A percentile compares a stretch with the other conserved stretches of the same genome.
Evolutionary conservation across 1,140 invertebrate species (phyloP).

Genomic region (Mamestra configurata): DNA sequence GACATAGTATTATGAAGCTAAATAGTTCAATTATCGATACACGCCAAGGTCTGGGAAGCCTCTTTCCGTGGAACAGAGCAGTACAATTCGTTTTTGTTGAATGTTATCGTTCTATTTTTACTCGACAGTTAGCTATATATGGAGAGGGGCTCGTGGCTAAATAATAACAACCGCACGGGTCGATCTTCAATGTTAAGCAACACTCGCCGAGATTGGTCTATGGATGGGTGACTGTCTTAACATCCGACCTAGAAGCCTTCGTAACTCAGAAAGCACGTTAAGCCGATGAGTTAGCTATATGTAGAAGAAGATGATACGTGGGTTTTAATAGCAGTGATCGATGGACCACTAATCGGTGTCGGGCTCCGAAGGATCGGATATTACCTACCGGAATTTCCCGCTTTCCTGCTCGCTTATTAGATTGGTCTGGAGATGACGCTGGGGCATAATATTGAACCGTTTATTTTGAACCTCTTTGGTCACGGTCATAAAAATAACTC

Average conservation of each 20-base stretch:
- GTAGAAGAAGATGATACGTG: slow-evolving; percentile 11
- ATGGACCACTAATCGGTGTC: slow-evolving; percentile 38
- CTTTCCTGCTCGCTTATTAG: slow-evolving; percentile 15
- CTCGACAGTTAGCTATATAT: slow-evolving; percentile 1
- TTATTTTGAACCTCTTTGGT: slow-evolving; percentile 20
- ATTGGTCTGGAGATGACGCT: slow-evolving; percentile 5
- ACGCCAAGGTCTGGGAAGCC: slow-evolving; percentile 35
- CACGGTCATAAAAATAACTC: slow-evolving; percentile 9
- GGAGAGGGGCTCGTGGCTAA: too few species aligned
- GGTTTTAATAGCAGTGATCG: slow-evolving; percentile 38
- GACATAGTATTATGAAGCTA: slow-evolving; percentile 21
- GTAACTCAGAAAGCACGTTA: too few species aligned
- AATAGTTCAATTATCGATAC: slow-evolving; percentile 47
- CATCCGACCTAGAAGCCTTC: too few species aligned
- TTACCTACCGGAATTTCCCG: slow-evolving; percentile 26
- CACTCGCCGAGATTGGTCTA: too few species aligned
- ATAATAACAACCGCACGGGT: too few species aligned
- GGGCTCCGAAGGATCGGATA: background rate
- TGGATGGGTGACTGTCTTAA: too few species aligned
- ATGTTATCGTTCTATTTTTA: slow-evolving; percentile 31
- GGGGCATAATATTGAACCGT: background rate
- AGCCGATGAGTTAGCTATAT: too few species aligned
- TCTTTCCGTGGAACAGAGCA: slow-evolving; percentile 18
- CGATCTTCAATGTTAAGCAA: too few species aligned
- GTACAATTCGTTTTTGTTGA: background rate